Percentiles rank a stretch among this genome's conserved stretches.
phyloP scores from a whole-genome alignment of 2,797 vertebrate species.

The Falco rusticolus region DNA sequence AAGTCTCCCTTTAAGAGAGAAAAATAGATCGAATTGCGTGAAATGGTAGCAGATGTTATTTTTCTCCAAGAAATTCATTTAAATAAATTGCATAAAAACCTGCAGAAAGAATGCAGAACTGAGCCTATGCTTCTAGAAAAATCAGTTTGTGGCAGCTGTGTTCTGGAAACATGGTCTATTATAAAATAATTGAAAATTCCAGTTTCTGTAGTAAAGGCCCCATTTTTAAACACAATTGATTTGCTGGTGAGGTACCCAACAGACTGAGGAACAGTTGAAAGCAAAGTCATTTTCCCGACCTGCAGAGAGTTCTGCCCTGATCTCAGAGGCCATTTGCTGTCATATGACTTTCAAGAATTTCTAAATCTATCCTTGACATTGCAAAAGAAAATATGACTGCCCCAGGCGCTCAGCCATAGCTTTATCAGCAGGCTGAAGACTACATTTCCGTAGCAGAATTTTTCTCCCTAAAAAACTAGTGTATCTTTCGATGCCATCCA shows the following conservation, averaged over 20 bases:
- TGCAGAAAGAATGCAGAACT: background rate
- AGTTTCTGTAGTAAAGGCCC: background rate
- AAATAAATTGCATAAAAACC: slow-evolving; percentile 38
- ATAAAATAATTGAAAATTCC: slow-evolving; percentile 5
- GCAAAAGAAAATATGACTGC: background rate
- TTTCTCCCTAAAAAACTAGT: background rate
- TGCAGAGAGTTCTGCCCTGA: background rate
- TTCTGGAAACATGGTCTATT: background rate
- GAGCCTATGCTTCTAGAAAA: slow-evolving; percentile 34
- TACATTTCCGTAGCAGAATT: background rate
- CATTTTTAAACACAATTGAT: slow-evolving; percentile 12
- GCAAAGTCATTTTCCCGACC: background rate
- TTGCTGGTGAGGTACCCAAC: background rate
- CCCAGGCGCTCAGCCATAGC: background rate
- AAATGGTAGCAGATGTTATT: slow-evolving; percentile 58
- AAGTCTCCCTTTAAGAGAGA: slow-evolving; percentile 30
- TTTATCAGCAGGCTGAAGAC: slow-evolving; percentile 6
- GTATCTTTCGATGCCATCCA: background rate
- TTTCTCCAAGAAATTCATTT: slow-evolving; percentile 45
- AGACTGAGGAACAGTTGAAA: background rate
- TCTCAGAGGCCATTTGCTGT: slow-evolving; percentile 4
- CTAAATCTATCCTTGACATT: slow-evolving; percentile 6
- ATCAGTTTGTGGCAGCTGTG: background rate
- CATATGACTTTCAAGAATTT: slow-evolving; percentile 11
- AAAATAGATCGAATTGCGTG: slow-evolving; percentile 15